A percentile compares a stretch with the other conserved stretches of the same genome.
Evolutionary conservation across 2,113 vertebrate genomes (phyloP).

Genomic region (Lycocorax pyrrhopterus): DNA sequence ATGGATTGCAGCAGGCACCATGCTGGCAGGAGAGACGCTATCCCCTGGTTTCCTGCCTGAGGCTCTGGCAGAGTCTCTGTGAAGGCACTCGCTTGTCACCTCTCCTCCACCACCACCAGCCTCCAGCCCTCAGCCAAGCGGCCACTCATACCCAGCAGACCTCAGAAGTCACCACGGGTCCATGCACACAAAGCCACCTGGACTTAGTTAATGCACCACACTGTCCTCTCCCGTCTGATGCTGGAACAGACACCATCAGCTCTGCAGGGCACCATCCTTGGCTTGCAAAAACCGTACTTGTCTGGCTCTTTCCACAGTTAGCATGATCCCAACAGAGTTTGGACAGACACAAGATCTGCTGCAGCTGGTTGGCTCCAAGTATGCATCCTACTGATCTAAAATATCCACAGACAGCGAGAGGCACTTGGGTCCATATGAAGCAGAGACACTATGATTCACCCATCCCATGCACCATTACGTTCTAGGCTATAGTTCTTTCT

Average conservation of each 20-base stretch:
- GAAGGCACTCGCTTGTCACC: rapidly evolving
- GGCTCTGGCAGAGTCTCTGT: background rate
- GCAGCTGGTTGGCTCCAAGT: background rate
- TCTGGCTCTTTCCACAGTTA: background rate
- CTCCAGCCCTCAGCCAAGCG: background rate
- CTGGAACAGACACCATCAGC: background rate
- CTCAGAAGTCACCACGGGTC: background rate
- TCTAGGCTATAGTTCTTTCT: background rate
- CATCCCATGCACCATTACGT: background rate
- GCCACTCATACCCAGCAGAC: background rate
- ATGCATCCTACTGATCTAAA: rapidly evolving
- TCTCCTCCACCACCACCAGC: background rate
- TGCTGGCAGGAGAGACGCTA: background rate
- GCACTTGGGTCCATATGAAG: rapidly evolving
- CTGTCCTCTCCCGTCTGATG: background rate
- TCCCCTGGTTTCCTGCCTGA: background rate
- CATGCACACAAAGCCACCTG: rapidly evolving
- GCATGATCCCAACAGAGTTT: no score
- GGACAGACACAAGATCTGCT: background rate
- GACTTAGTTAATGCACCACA: rapidly evolving
- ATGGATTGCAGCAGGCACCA: rapidly evolving
- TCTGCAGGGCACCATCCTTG: background rate
- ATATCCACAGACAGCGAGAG: no score
- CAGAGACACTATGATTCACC: background rate
- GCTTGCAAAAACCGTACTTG: background rate